Evolutionary conservation across 2,797 vertebrate species (phyloP).

Genomic region (Monodelphis domestica): DNA sequence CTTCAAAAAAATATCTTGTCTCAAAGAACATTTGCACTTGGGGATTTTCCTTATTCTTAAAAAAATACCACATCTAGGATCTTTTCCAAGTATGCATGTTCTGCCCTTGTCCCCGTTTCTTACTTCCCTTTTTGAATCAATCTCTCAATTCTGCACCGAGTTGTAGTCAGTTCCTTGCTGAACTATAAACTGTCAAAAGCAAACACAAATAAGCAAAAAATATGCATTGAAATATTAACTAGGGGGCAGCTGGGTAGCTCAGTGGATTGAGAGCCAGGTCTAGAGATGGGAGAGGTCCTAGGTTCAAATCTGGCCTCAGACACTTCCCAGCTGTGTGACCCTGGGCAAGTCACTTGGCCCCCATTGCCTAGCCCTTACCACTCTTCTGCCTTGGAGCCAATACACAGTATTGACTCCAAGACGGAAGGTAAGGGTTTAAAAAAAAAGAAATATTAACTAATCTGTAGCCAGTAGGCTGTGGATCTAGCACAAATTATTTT

Average conservation of each 20-base stretch:
- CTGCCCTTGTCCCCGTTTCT: neutral
- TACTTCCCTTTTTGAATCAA: constrained; percentile 27
- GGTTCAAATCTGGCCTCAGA: too few species aligned
- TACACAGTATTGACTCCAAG: too few species aligned
- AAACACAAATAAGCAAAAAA: too few species aligned
- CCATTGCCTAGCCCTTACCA: too few species aligned
- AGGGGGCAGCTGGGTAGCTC: too few species aligned
- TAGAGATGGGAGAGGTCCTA: too few species aligned
- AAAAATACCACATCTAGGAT: neutral
- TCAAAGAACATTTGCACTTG: neutral
- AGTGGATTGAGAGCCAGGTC: too few species aligned
- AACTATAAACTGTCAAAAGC: neutral
- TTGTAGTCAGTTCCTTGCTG: constrained; percentile 19
- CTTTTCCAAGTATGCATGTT: neutral
- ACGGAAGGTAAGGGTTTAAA: too few species aligned
- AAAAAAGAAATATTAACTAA: neutral
- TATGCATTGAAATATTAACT: neutral
- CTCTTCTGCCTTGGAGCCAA: too few species aligned
- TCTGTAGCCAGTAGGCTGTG: neutral
- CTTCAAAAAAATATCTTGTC: neutral
- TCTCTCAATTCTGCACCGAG: neutral
- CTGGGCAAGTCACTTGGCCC: too few species aligned
- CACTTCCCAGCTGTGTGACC: too few species aligned
- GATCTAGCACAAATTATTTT: constrained; percentile 54
- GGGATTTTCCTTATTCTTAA: neutral